A percentile compares a stretch with the other conserved stretches of the same genome.
These are phyloP conservation scores for Hippopotamyrus pictus DNA, from an alignment of 2,797 vertebrate species.

Conservation along the genomic window DNA sequence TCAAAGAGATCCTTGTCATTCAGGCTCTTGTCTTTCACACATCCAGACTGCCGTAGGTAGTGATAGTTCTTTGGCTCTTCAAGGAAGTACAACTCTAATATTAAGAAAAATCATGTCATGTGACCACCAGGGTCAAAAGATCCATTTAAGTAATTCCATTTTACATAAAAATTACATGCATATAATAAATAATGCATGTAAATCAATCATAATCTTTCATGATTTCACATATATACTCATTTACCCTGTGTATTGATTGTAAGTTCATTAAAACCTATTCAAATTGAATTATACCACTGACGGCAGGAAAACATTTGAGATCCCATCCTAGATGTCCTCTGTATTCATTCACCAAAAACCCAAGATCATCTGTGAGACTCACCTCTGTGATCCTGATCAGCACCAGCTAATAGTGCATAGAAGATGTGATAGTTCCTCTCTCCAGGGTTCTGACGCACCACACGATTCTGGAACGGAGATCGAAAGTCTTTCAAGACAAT, in stretches of 20 bases:
- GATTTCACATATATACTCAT: background rate
- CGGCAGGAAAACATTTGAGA: background rate
- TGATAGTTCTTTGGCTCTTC: slow-evolving; percentile 72
- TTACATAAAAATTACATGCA: background rate
- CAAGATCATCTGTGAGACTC: slow-evolving; percentile 26
- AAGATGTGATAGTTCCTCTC: slow-evolving; percentile 92
- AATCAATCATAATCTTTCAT: background rate
- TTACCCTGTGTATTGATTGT: background rate
- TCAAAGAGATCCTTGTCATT: slow-evolving; percentile 77
- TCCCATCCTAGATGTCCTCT: background rate
- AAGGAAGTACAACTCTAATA: slow-evolving; percentile 66
- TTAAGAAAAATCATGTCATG: background rate
- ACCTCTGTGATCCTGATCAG: slow-evolving; percentile 75
- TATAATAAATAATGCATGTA: background rate
- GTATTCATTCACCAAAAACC: background rate
- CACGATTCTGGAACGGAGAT: slow-evolving; percentile 72
- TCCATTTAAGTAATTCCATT: background rate
- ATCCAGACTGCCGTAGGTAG: slow-evolving; percentile 83
- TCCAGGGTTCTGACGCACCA: slow-evolving; percentile 84
- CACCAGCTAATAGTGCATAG: slow-evolving; percentile 79
- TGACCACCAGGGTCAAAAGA: background rate
- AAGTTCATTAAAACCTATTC: background rate
- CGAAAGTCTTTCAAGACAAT: background rate
- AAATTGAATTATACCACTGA: background rate
- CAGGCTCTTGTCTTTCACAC: slow-evolving; percentile 75